These are phyloP conservation scores for Sparidentex hasta DNA, from an alignment of 2,797 vertebrate genomes.

Conservation along the genomic window DNA sequence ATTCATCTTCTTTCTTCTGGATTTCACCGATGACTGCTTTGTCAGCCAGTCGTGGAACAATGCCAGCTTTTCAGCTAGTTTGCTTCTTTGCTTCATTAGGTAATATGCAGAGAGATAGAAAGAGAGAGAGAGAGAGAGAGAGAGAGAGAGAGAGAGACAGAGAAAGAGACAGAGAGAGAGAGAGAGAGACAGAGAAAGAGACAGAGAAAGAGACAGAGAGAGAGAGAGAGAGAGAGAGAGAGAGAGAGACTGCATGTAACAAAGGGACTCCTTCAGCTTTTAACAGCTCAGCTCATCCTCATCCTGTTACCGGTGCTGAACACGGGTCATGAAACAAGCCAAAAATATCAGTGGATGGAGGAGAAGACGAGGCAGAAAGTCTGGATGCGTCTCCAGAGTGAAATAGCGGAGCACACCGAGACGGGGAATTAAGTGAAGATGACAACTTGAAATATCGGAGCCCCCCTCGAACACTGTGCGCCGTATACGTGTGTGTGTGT, in stretches of 20 bases:
- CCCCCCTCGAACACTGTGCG: not conserved
- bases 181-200: not conserved
- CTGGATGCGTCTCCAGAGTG: not conserved
- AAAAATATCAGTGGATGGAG: slow-evolving; percentile 25
- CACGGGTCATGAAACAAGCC: slow-evolving; percentile 15
- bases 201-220: not conserved
- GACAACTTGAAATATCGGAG: slow-evolving; percentile 59
- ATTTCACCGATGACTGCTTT: slow-evolving; percentile 35
- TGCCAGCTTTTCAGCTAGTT: slow-evolving; percentile 21
- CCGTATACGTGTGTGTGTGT: slow-evolving; percentile 5
- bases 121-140: not conserved
- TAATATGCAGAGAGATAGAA: slow-evolving; percentile 1
- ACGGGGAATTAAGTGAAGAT: slow-evolving; percentile 43
- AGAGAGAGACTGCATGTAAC: not conserved
- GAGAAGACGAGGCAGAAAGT: slow-evolving; percentile 17
- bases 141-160: not conserved
- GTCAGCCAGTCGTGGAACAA: slow-evolving; percentile 5
- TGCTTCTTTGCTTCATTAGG: slow-evolving; percentile 45
- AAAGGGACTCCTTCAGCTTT: slow-evolving; percentile 13
- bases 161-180: not conserved
- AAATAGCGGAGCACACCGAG: slow-evolving; percentile 14
- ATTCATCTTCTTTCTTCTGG: slow-evolving; percentile 29
- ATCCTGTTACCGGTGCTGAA: slow-evolving; percentile 21
- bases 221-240: not conserved
- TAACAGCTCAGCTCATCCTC: slow-evolving; percentile 34